phyloP scores from a whole-genome alignment of 2,888 invertebrate species.

The Criorhina ranunculi region DNA sequence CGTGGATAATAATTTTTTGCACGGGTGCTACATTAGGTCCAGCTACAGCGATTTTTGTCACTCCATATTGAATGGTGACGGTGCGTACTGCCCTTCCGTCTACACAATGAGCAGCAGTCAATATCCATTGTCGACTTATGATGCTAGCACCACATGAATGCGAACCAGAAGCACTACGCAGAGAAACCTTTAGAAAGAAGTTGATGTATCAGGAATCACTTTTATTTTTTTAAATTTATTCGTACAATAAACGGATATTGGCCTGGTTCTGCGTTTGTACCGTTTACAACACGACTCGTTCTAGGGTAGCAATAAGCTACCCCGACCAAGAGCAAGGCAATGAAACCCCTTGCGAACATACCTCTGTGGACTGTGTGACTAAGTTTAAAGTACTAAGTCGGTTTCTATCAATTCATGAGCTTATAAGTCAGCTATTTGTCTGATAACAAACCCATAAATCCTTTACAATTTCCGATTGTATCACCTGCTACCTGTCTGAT shows the following conservation, averaged over 20 bases:
- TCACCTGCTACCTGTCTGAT: neutral
- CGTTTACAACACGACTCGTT: conserved; percentile 81
- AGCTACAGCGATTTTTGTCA: conserved; percentile 78
- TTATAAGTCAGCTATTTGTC: conserved; percentile 2
- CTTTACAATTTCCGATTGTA: neutral
- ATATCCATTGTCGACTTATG: conserved; percentile 80
- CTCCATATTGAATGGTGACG: conserved; percentile 81
- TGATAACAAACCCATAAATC: conserved; percentile 26
- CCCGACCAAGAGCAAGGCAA: conserved; percentile 57
- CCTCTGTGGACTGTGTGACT: neutral
- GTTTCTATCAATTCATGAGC: conserved; percentile 2
- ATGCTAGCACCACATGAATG: conserved; percentile 82
- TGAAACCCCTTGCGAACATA: conserved; percentile 21
- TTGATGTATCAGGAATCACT: neutral
- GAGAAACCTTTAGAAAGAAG: conserved; percentile 41
- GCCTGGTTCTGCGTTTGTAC: conserved; percentile 79
- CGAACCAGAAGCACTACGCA: conserved; percentile 49
- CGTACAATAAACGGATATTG: conserved; percentile 81
- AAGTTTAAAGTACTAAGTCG: neutral
- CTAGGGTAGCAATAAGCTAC: conserved; percentile 70
- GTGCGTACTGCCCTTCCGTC: conserved; percentile 73
- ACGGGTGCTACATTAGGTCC: conserved; percentile 79
- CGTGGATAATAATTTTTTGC: conserved; percentile 79
- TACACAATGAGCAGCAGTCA: conserved; percentile 83
- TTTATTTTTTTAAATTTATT: neutral